Evolutionary conservation across 1,140 invertebrate species (phyloP).

Genomic region (Hycleus cichorii): DNA sequence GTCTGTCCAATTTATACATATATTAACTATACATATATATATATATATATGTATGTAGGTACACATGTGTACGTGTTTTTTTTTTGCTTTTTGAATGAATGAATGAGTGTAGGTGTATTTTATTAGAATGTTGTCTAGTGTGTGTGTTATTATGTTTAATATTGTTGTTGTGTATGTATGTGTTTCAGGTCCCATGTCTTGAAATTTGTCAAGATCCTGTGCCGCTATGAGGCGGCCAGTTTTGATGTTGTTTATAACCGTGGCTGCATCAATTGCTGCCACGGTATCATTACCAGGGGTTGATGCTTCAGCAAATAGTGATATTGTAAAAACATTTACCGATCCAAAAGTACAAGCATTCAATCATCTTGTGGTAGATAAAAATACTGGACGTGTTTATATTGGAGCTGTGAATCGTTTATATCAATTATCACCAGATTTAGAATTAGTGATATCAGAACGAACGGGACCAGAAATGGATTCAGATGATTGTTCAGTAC

Average conservation of each 20-base stretch:
- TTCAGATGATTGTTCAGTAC: constrained; percentile 80
- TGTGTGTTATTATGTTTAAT: neutral
- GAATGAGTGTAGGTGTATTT: too few species aligned
- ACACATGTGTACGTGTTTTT: too few species aligned
- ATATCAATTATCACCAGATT: constrained; percentile 83
- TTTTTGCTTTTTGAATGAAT: too few species aligned
- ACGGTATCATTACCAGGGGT: constrained; percentile 13
- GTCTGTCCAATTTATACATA: too few species aligned
- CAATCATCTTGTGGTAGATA: constrained; percentile 87
- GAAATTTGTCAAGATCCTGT: constrained; percentile 22
- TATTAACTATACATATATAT: too few species aligned
- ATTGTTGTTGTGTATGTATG: neutral
- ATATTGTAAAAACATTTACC: constrained; percentile 58
- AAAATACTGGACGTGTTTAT: constrained; percentile 81
- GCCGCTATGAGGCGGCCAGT: constrained; percentile 35
- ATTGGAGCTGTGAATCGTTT: constrained; percentile 90
- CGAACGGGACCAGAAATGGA: constrained; percentile 86
- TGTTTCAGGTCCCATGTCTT: constrained; percentile 29
- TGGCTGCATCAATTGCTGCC: constrained; percentile 18
- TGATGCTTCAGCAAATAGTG: constrained; percentile 20
- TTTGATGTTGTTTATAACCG: constrained; percentile 28
- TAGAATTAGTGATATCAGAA: constrained; percentile 68
- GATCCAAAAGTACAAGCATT: constrained; percentile 55
- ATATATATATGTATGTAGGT: too few species aligned
- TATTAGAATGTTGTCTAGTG: too few species aligned